These are phyloP conservation scores for Lochmaea crataegi DNA, from an alignment of 2,888 invertebrate genomes.

Conservation along the genomic window DNA sequence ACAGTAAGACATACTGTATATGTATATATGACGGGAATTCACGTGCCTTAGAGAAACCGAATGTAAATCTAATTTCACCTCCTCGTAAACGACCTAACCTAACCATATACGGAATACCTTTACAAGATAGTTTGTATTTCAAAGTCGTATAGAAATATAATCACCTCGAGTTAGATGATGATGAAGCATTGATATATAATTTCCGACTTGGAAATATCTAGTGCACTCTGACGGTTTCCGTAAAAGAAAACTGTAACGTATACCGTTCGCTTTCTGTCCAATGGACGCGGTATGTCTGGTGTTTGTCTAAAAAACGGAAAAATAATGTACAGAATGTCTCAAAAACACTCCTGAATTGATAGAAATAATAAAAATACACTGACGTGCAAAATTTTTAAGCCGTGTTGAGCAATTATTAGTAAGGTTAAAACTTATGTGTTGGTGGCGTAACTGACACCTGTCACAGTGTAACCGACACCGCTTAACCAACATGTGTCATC, in stretches of 20 bases:
- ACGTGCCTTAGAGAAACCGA: neutral
- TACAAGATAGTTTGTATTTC: conserved; percentile 5
- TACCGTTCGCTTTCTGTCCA: conserved; percentile 15
- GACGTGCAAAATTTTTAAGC: no score
- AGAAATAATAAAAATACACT: no score
- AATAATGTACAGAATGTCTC: no score
- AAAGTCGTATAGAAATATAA: conserved; percentile 20
- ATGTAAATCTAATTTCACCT: conserved; percentile 19
- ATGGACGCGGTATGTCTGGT: neutral
- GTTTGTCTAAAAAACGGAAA: no score
- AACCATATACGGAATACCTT: conserved; percentile 14
- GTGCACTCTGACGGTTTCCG: conserved; percentile 25
- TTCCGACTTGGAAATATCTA: conserved; percentile 23
- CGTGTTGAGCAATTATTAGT: no score
- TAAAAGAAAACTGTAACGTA: conserved; percentile 29
- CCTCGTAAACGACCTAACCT: neutral
- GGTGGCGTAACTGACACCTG: no score
- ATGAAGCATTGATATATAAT: conserved; percentile 11
- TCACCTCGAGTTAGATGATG: conserved; percentile 8
- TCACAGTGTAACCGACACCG: no score
- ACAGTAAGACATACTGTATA: neutral
- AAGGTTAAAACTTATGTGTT: no score
- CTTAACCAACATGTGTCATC: no score
- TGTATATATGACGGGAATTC: neutral
- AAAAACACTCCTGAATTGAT: no score